Evolutionary conservation across 2,797 vertebrate species (phyloP).

Genomic region (Lepus oiostolus): DNA sequence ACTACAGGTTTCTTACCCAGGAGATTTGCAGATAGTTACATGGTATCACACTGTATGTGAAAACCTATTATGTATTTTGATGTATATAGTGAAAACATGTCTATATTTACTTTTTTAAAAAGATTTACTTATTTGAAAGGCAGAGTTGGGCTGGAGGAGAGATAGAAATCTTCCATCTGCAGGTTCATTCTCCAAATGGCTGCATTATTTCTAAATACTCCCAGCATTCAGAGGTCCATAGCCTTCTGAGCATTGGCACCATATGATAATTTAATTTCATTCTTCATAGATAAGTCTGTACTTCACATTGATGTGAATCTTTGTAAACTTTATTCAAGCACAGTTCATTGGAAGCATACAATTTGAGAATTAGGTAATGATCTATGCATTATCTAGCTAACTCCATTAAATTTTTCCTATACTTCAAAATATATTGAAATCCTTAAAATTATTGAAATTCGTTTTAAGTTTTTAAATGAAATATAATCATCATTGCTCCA

Average conservation of each 20-base stretch:
- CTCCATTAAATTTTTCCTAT: neutral
- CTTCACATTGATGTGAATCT: slow-evolving; percentile 2
- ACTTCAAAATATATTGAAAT: neutral
- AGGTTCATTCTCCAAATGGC: no score
- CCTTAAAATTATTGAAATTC: neutral
- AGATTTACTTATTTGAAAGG: neutral
- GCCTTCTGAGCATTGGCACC: neutral
- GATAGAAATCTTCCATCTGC: no score
- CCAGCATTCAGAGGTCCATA: neutral
- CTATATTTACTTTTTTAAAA: slow-evolving; percentile 1
- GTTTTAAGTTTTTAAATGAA: neutral
- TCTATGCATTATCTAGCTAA: neutral
- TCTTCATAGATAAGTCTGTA: neutral
- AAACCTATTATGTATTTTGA: slow-evolving; percentile 27
- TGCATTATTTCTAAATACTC: neutral
- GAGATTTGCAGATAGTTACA: neutral
- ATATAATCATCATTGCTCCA: neutral
- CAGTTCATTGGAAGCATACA: neutral
- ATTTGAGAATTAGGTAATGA: neutral
- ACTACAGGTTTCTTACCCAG: neutral
- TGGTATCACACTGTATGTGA: neutral
- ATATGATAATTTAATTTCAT: neutral
- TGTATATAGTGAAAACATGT: slow-evolving; percentile 8
- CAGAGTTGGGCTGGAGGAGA: no score
- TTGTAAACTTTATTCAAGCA: slow-evolving; percentile 2